Evolutionary conservation across 2,113 vertebrate species (phyloP).

Genomic region (Anthoscopus minutus): DNA sequence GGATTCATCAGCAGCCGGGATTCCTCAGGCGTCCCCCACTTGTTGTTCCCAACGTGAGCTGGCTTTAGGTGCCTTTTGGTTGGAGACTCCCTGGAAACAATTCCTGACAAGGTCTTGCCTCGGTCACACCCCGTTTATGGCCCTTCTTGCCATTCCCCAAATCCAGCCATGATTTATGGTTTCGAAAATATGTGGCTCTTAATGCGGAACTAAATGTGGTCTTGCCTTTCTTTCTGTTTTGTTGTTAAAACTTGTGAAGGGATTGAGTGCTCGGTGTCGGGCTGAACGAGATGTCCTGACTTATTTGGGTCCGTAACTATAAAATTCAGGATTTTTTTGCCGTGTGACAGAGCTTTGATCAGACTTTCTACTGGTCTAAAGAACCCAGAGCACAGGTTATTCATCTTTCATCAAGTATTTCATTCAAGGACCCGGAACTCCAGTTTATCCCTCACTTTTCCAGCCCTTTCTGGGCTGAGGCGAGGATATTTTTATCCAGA

Average conservation of each 20-base stretch:
- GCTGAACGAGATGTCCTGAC: background rate
- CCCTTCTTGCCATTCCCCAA: background rate
- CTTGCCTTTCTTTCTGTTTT: background rate
- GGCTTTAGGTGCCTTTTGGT: background rate
- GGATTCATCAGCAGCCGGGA: background rate
- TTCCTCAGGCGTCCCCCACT: background rate
- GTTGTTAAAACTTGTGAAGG: background rate
- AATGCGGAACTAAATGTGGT: background rate
- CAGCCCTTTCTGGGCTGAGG: background rate
- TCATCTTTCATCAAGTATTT: background rate
- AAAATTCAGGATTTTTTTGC: background rate
- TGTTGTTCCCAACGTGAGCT: fast-evolving
- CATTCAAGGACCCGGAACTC: background rate
- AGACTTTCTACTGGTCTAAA: background rate
- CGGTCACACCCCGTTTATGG: background rate
- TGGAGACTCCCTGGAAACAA: background rate
- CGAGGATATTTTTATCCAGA: background rate
- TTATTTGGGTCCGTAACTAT: background rate
- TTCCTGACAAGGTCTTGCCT: background rate
- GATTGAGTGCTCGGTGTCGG: fast-evolving
- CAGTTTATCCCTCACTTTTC: background rate
- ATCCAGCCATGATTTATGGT: background rate
- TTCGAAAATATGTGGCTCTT: fast-evolving
- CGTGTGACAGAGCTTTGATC: background rate
- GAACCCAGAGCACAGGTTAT: background rate